A percentile compares a stretch with the other conserved stretches of the same genome.
Conservation (phyloP, 2,113 vertebrate genomes). For the Bujurquina vittata region DNA sequence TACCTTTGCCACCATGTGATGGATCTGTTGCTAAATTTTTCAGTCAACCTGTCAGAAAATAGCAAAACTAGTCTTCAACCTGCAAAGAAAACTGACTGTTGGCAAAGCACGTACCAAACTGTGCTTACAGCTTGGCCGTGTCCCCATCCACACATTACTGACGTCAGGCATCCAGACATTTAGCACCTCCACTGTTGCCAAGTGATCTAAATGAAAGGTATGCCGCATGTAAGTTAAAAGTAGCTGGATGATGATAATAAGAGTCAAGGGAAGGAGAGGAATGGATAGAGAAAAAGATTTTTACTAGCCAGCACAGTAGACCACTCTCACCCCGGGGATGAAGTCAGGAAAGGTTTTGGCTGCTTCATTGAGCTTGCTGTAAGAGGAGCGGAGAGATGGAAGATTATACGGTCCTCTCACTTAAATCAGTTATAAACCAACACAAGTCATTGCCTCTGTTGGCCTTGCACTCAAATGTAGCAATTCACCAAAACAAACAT, state of each 20-base stretch:
- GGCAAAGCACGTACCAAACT: constrained; percentile 18
- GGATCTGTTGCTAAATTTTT: too few species aligned
- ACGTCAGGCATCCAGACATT: constrained; percentile 2
- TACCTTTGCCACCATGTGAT: too few species aligned
- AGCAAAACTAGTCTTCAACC: neutral
- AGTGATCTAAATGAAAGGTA: constrained; percentile 19
- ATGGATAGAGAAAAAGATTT: constrained; percentile 46
- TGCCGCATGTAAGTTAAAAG: constrained; percentile 32
- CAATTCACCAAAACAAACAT: neutral
- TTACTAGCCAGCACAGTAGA: constrained; percentile 52
- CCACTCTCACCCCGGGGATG: constrained; percentile 62
- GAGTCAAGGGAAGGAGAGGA: constrained; percentile 42
- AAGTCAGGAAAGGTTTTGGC: constrained; percentile 30
- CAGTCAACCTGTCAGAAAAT: neutral
- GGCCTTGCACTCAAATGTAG: neutral
- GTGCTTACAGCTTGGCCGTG: neutral
- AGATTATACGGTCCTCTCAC: constrained; percentile 16
- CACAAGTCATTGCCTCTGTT: constrained; percentile 10
- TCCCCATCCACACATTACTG: constrained; percentile 1
- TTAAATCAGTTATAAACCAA: constrained; percentile 39
- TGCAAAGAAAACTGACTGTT: neutral
- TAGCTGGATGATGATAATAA: constrained; percentile 63
- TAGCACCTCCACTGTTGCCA: neutral
- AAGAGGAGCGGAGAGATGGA: constrained; percentile 8
- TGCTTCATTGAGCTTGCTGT: constrained; percentile 52